Percentiles rank a stretch among this genome's conserved stretches.
Evolutionary conservation across 2,113 vertebrate species (phyloP).

Genomic region (Tursiops truncatus): DNA sequence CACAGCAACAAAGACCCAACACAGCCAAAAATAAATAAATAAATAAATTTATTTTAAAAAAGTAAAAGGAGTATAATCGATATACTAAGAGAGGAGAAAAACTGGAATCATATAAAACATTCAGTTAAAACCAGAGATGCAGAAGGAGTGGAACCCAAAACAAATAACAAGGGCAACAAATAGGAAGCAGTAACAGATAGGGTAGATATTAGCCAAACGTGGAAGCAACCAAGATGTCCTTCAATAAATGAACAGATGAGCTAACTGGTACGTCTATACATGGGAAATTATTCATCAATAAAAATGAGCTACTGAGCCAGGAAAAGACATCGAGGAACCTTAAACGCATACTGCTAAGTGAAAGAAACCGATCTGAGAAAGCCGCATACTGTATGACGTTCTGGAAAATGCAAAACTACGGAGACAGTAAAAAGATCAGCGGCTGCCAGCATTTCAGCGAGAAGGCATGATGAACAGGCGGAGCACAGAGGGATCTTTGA

Average conservation of each 20-base stretch:
- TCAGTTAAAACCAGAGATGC: not conserved
- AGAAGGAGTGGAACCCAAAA: not conserved
- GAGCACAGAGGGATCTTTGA: too few relatives aligned
- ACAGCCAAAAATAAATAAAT: too few relatives aligned
- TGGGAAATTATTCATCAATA: too few relatives aligned
- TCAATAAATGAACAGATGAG: not conserved
- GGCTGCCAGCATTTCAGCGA: not conserved
- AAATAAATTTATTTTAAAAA: too few relatives aligned
- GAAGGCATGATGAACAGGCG: not conserved
- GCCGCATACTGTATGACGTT: not conserved
- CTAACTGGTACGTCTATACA: fast-evolving
- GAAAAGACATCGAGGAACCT: fast-evolving
- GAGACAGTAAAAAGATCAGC: too few relatives aligned
- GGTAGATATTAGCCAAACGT: not conserved
- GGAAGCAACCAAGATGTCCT: not conserved
- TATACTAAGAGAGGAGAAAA: not conserved
- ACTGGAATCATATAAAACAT: not conserved
- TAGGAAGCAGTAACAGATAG: not conserved
- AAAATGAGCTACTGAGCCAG: not conserved
- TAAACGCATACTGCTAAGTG: not conserved
- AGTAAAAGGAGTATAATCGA: not conserved
- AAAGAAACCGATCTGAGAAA: not conserved
- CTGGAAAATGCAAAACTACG: not conserved
- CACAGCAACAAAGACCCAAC: too few relatives aligned
- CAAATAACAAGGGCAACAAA: not conserved